A percentile compares a stretch with the other conserved stretches of the same genome.
Evolutionary conservation across 2,888 invertebrate species (phyloP).

Genomic region (Odontothrips loti): DNA sequence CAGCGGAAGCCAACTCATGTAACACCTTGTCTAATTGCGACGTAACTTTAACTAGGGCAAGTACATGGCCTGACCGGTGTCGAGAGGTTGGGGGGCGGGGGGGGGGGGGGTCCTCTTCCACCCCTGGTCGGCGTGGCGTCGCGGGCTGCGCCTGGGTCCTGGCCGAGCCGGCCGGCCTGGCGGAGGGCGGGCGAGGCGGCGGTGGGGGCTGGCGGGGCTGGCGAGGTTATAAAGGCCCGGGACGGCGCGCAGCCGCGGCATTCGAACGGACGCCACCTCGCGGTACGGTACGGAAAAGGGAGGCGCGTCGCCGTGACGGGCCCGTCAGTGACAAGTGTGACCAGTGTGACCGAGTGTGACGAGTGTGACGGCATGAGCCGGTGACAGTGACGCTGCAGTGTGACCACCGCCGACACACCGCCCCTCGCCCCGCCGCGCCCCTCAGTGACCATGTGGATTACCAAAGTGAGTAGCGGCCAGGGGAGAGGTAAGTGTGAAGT

Average conservation of each 20-base stretch:
- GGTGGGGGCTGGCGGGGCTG: not conserved
- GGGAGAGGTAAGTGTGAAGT: too few relatives aligned
- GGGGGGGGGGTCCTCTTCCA: not conserved
- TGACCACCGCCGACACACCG: too few relatives aligned
- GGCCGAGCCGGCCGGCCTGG: too few relatives aligned
- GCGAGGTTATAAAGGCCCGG: not conserved
- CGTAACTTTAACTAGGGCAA: too few relatives aligned
- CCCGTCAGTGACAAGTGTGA: not conserved
- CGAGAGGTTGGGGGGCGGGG: not conserved
- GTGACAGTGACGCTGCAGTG: not conserved
- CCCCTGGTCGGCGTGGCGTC: not conserved
- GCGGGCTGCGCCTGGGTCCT: too few relatives aligned
- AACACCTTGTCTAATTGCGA: too few relatives aligned
- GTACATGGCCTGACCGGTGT: not conserved
- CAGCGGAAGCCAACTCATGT: too few relatives aligned
- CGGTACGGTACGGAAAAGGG: not conserved
- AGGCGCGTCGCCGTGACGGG: too few relatives aligned
- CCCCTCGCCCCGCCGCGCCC: too few relatives aligned
- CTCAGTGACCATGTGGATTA: not conserved
- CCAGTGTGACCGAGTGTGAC: not conserved
- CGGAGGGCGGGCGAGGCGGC: not conserved
- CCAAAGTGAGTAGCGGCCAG: not conserved
- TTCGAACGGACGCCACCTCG: not conserved
- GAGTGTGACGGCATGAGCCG: not conserved
- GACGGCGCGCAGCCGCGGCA: not conserved